phyloP scores from a whole-genome alignment of 2,797 vertebrate genomes.

The Ctenosaura bakeri region DNA sequence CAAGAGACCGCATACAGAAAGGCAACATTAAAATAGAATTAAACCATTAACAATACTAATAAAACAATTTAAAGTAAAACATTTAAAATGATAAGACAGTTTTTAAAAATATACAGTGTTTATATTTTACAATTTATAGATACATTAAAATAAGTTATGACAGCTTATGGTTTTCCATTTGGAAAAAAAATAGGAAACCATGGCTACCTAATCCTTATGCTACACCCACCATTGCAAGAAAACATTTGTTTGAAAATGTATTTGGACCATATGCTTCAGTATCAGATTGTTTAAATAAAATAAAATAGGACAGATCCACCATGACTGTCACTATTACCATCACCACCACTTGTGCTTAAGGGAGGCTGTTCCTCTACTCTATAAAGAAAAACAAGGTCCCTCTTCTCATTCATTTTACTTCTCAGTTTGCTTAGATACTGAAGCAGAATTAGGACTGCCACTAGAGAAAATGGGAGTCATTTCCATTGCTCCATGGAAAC shows the following conservation, averaged over 20 bases:
- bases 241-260: no score
- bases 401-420: not conserved
- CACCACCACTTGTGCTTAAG: not conserved
- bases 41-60: no score
- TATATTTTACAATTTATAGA: no score
- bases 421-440: not conserved
- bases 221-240: not conserved
- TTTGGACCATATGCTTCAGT: not conserved
- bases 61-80: no score
- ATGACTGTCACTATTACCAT: no score
- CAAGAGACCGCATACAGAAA: no score
- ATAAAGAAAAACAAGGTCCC: not conserved
- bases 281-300: not conserved
- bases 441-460: not conserved
- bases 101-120: no score
- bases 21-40: no score
- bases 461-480: not conserved
- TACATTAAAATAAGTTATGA: no score
- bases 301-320: not conserved
- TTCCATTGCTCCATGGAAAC: not conserved
- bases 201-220: not conserved
- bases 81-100: no score
- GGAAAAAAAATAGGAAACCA: no score
- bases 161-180: no score
- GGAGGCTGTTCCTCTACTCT: not conserved